Conservation (phyloP, 1,140 invertebrate species). For the Drosophila sechellia region DNA sequence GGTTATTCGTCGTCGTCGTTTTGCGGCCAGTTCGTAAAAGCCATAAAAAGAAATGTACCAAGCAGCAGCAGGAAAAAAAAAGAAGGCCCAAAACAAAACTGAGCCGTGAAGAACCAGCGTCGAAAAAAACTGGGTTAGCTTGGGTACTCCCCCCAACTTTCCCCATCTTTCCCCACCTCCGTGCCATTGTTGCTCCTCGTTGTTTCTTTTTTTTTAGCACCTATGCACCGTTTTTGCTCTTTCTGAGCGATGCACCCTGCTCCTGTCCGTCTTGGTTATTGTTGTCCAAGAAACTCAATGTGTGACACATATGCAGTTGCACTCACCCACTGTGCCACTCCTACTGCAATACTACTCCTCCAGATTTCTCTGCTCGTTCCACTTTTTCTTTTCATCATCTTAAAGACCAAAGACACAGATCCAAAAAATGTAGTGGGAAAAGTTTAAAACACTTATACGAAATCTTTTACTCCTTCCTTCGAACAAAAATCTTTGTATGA, state of each 20-base stretch:
- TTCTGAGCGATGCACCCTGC: conserved; percentile 55
- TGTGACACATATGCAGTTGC: conserved; percentile 65
- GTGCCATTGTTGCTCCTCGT: conserved; percentile 51
- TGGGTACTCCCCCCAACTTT: conserved; percentile 7
- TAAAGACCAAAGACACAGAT: conserved; percentile 8
- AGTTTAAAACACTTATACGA: background rate
- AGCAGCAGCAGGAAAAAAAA: conserved; percentile 36
- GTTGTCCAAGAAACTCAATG: conserved; percentile 69
- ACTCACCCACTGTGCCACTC: background rate
- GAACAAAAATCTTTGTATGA: no score
- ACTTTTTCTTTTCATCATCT: conserved; percentile 24
- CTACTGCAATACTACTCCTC: conserved; percentile 5
- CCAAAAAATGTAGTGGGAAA: no score
- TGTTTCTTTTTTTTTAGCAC: conserved; percentile 43
- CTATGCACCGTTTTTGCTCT: conserved; percentile 57
- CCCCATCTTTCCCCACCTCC: background rate
- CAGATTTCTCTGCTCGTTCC: conserved; percentile 21
- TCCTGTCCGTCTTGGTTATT: conserved; percentile 65
- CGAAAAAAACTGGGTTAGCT: conserved; percentile 66
- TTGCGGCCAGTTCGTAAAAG: conserved; percentile 71
- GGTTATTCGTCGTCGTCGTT: conserved; percentile 47
- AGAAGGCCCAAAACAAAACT: conserved; percentile 47
- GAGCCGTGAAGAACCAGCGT: conserved; percentile 58
- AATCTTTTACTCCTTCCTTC: background rate
- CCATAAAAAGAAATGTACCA: conserved; percentile 75